Base-by-base conservation (phyloP, 1,140 invertebrate genomes). In the Plutomurus gul region DNA sequence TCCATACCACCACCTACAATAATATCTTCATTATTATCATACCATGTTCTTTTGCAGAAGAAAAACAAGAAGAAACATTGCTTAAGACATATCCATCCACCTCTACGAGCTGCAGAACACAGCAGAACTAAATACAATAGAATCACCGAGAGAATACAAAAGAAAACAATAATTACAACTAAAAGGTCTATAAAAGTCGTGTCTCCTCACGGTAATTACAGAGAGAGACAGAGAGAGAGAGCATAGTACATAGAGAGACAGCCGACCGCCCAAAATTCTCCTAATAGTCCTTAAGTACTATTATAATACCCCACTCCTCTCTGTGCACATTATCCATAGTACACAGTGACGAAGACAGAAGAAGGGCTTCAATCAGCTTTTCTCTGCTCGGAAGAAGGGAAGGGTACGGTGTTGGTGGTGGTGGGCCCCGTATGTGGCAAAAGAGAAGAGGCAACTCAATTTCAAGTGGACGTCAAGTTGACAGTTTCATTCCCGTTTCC, bases 401-500 rank as follows among this genome's bases (percentile, higher is more conserved):
- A n/a, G n/a, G n/a, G n/a, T n/a, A n/a, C n/a, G n/a, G n/a, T n/a
- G n/a, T n/a, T n/a, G n/a, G n/a, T n/a, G n/a, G n/a, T n/a, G n/a
- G 51, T 56, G 20, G 51, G 51, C 51, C 51, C 51, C 51, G 51
- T 27, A 56, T 56, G 51, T 56, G 51, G 51, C 51, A 56, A 10
- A 25, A n/a, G n/a, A n/a, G n/a, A 56, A 56, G 25, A 25, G 51
- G 51, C 51, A 56, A 25, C 51, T 11, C 1, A 11, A 27, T 43
- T 43, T 43, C 39, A 8, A 10, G 16, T 36, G 25, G 56, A 65
- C 36, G 56, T 65, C 56, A 65, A 65, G 56, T 65, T 65, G 56
- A 65, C 56, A 65, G 56, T 65, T 65, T 16, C 56, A 65, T 65
- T 65, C 56, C 56, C 27, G 56, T 65, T 65, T 65, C 56, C 56